phyloP scores from a whole-genome alignment of 2,888 invertebrate genomes.

The Cephus nigrinus region DNA sequence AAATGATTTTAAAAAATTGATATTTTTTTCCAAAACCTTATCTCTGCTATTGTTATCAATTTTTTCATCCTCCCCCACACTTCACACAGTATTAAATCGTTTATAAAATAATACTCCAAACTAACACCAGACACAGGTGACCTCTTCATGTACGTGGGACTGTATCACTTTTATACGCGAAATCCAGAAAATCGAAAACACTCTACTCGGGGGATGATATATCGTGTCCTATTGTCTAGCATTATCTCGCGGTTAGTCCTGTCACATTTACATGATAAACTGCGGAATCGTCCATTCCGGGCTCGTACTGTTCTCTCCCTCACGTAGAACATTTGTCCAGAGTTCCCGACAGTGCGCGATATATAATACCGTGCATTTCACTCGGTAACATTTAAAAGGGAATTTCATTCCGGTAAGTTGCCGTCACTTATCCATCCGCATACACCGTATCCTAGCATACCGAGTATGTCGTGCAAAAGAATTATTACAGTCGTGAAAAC shows the following conservation, averaged over 20 bases:
- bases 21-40: neutral
- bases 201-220: neutral
- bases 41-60: neutral
- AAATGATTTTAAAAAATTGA: too few relatives aligned
- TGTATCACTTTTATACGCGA: neutral
- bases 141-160: neutral
- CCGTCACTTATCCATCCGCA: neutral
- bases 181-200: neutral
- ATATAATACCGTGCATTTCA: neutral
- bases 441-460: neutral
- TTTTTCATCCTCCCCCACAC: neutral
- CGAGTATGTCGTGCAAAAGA: neutral
- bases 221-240: neutral
- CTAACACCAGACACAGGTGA: neutral
- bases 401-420: neutral
- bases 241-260: neutral
- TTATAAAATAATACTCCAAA: neutral
- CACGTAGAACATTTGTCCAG: neutral
- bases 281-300: neutral
- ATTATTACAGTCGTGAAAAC: neutral
- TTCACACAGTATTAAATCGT: neutral
- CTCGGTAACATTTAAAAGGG: neutral
- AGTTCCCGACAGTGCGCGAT: neutral
- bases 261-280: neutral
- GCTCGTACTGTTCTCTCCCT: neutral